These are phyloP conservation scores for Meloidogyne hapla DNA, from an alignment of 1,140 invertebrate species.

Conservation along the genomic window DNA sequence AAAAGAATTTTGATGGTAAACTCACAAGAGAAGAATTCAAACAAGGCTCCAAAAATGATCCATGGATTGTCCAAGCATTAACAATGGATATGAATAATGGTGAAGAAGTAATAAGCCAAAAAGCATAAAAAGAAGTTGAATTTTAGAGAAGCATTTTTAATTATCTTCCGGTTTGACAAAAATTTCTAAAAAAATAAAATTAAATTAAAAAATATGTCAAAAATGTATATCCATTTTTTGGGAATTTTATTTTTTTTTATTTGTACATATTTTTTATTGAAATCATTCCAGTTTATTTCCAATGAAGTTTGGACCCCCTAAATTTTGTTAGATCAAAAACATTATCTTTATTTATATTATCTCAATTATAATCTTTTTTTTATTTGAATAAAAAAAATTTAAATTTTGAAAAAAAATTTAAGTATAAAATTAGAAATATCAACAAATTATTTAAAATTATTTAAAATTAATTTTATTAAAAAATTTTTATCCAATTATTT, in stretches of 20 bases:
- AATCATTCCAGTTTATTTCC: background rate
- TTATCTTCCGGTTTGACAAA: background rate
- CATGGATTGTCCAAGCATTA: slow-evolving; percentile 65
- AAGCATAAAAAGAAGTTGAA: slow-evolving; percentile 1
- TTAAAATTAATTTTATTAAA: no score
- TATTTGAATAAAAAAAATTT: no score
- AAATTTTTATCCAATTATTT: no score
- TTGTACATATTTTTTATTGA: background rate
- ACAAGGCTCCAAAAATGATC: slow-evolving; percentile 68
- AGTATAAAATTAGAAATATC: no score
- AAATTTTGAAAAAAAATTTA: no score
- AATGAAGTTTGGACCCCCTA: background rate
- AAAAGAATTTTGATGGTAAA: slow-evolving; percentile 67
- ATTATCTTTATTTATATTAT: background rate
- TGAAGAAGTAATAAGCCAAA: background rate
- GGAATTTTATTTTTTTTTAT: no score
- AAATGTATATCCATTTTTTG: no score
- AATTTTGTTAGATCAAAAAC: no score
- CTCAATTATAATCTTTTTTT: background rate
- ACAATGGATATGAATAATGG: slow-evolving; percentile 30
- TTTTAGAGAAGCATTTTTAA: background rate
- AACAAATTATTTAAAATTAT: no score
- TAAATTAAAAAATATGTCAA: no score
- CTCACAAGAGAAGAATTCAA: slow-evolving; percentile 68
- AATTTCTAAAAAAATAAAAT: background rate